phyloP scores from a whole-genome alignment of 92 coral and sea anemone genomes.

The Zoanthus sociatus region DNA sequence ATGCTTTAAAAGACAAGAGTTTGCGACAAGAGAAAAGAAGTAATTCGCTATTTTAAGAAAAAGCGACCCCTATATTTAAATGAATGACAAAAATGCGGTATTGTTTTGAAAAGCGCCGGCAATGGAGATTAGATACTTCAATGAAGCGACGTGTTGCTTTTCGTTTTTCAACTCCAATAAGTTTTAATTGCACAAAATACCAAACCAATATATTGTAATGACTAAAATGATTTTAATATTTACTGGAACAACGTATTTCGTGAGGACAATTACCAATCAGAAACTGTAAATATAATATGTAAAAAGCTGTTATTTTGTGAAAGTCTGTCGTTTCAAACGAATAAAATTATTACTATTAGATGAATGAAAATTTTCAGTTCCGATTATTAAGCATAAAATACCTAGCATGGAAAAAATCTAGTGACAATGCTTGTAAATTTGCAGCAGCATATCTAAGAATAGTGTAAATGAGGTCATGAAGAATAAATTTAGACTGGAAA shows the following conservation, averaged over 20 bases:
- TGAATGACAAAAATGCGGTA: neutral
- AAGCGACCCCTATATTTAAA: neutral
- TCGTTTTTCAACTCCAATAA: slow-evolving; percentile 48
- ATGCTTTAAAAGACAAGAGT: neutral
- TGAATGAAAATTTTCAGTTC: slow-evolving; percentile 27
- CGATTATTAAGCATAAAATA: slow-evolving; percentile 11
- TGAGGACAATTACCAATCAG: slow-evolving; percentile 44
- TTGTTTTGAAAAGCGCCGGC: neutral
- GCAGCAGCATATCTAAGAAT: slow-evolving; percentile 29
- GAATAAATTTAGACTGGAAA: slow-evolving; percentile 35
- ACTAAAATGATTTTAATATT: slow-evolving; percentile 54
- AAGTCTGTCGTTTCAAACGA: slow-evolving; percentile 56
- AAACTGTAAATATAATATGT: slow-evolving; percentile 67
- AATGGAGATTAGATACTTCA: slow-evolving; percentile 14
- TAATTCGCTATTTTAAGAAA: neutral
- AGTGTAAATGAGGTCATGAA: slow-evolving; percentile 42
- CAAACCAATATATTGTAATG: slow-evolving; percentile 56
- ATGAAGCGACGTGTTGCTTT: slow-evolving; percentile 31
- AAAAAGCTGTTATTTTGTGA: slow-evolving; percentile 49
- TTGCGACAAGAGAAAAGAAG: neutral
- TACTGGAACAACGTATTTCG: slow-evolving; percentile 37
- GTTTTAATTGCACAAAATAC: slow-evolving; percentile 44
- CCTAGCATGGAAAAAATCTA: neutral
- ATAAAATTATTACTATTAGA: slow-evolving; percentile 21
- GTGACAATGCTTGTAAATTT: slow-evolving; percentile 33